phyloP scores from a whole-genome alignment of 2,113 vertebrate genomes.

The Asarcornis scutulata region DNA sequence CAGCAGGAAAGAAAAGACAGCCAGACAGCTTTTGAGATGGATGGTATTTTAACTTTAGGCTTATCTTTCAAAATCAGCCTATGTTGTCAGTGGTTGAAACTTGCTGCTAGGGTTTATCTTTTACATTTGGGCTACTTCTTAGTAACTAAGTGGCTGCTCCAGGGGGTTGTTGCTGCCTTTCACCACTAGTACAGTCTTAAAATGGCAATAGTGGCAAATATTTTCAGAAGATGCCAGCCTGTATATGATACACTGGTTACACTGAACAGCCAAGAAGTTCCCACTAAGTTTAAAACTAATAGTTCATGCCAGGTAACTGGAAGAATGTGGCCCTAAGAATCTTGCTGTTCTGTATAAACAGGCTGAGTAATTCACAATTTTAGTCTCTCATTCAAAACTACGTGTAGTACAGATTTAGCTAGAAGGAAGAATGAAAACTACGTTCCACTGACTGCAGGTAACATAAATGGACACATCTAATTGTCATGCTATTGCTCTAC shows the following conservation, averaged over 20 bases:
- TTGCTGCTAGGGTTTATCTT: neutral
- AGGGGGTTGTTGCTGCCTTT: neutral
- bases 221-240: neutral
- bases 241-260: neutral
- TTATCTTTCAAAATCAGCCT: neutral
- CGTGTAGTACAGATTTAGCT: neutral
- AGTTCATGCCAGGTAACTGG: neutral
- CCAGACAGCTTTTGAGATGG: neutral
- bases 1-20: neutral
- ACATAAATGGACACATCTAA: neutral
- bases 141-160: neutral
- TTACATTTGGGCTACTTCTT: neutral
- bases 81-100: neutral
- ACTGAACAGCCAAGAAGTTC: neutral
- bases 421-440: neutral
- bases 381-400: neutral
- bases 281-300: neutral
- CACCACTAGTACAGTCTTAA: neutral
- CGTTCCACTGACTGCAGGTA: neutral
- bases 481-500: neutral
- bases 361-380: neutral
- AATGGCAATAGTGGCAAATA: neutral
- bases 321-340: neutral
- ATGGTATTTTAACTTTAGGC: neutral
- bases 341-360: neutral